These are phyloP conservation scores for Erebia aethiops DNA, from an alignment of 2,888 invertebrate species.

Conservation along the genomic window DNA sequence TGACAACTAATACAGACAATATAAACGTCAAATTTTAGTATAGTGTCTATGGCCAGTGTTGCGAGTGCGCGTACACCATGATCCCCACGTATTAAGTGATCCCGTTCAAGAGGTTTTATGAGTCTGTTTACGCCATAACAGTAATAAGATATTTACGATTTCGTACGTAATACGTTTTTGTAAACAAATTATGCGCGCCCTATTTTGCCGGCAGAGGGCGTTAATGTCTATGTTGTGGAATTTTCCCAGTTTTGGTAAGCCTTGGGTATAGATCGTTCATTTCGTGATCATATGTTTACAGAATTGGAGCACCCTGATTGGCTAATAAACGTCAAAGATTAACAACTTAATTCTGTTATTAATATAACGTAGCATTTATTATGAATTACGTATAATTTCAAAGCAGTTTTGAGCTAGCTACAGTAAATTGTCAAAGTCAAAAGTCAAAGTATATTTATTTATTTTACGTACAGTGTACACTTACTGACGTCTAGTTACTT, in stretches of 20 bases:
- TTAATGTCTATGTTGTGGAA: not conserved
- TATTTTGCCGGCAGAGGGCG: not conserved
- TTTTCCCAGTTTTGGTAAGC: constrained; percentile 4
- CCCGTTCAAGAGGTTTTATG: constrained; percentile 40
- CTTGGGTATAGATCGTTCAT: not conserved
- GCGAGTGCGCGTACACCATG: too few species aligned
- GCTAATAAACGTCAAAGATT: not conserved
- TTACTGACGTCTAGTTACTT: too few species aligned
- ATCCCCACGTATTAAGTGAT: constrained; percentile 22
- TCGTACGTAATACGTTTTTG: constrained; percentile 16
- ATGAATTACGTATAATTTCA: too few species aligned
- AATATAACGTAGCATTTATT: too few species aligned
- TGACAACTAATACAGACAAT: too few species aligned
- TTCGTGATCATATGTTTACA: not conserved
- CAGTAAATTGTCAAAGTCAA: too few species aligned
- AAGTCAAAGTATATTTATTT: too few species aligned
- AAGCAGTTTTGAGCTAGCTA: too few species aligned
- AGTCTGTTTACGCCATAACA: constrained; percentile 24
- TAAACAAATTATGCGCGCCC: constrained; percentile 18
- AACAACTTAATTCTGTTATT: not conserved
- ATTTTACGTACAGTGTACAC: too few species aligned
- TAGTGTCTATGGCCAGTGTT: too few species aligned
- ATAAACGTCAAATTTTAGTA: too few species aligned
- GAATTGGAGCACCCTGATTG: not conserved
- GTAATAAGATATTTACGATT: constrained; percentile 25